Evolutionary conservation across 1,140 invertebrate genomes (phyloP).

Genomic region (Zophobas morio): DNA sequence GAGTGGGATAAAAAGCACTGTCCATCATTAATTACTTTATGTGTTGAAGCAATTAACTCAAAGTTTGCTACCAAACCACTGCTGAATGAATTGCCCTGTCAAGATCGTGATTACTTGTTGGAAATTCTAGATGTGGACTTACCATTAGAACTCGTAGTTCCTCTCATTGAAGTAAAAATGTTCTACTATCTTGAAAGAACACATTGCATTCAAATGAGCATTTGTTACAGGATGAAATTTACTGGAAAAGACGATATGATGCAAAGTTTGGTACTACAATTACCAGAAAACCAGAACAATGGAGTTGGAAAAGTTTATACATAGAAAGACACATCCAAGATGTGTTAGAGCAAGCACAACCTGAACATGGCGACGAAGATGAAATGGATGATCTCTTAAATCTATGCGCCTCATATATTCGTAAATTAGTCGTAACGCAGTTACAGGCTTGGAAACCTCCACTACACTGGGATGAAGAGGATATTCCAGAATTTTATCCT

Average conservation of each 20-base stretch:
- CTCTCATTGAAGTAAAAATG: conserved; percentile 58
- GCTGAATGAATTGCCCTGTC: conserved; percentile 60
- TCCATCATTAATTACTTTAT: conserved; percentile 58
- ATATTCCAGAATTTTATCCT: conserved; percentile 63
- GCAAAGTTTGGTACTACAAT: conserved; percentile 56
- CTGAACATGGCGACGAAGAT: conserved; percentile 65
- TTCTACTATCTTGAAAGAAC: too few species aligned
- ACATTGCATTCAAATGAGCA: too few species aligned
- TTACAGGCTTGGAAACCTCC: conserved; percentile 64
- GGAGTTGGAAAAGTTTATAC: conserved; percentile 65
- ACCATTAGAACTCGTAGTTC: conserved; percentile 58
- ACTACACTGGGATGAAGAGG: conserved; percentile 60
- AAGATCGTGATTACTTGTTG: conserved; percentile 59
- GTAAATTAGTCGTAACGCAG: conserved; percentile 61
- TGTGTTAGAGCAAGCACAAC: conserved; percentile 63
- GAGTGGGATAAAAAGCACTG: conserved; percentile 57
- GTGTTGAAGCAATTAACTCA: conserved; percentile 56
- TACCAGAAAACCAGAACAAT: conserved; percentile 51
- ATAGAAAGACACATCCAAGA: conserved; percentile 64
- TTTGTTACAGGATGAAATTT: conserved; percentile 61
- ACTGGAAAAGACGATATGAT: conserved; percentile 63
- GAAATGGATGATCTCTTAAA: conserved; percentile 61
- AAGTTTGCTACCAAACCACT: conserved; percentile 60
- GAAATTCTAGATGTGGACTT: conserved; percentile 59
- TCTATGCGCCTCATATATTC: conserved; percentile 61